Conservation (phyloP, 2,888 invertebrate genomes). For the Acanthosoma haemorrhoidale region DNA sequence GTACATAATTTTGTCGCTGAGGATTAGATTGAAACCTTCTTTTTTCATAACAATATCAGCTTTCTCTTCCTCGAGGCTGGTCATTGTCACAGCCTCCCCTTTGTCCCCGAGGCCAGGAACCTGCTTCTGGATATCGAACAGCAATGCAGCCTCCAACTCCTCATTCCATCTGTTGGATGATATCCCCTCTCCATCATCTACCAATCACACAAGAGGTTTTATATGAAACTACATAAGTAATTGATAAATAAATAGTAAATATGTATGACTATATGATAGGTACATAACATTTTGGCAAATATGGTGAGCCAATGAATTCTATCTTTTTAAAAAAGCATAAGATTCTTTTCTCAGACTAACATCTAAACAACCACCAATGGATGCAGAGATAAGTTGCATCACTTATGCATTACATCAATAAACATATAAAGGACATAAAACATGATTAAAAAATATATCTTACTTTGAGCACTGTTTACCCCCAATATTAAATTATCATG, state of each 20-base stretch:
- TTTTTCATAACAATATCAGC: constrained; percentile 66
- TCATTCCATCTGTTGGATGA: neutral
- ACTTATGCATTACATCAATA: too few species aligned
- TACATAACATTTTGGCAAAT: neutral
- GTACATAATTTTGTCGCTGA: constrained; percentile 82
- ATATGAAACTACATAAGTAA: neutral
- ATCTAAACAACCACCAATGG: too few species aligned
- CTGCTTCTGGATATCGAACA: constrained; percentile 57
- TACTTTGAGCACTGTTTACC: too few species aligned
- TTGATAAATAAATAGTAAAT: neutral
- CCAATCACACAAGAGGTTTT: neutral
- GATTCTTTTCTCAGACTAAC: too few species aligned
- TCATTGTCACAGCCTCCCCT: constrained; percentile 60
- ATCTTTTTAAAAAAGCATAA: too few species aligned
- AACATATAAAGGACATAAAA: too few species aligned
- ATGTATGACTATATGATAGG: neutral
- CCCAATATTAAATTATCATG: too few species aligned
- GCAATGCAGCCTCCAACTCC: constrained; percentile 6
- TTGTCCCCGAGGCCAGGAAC: constrained; percentile 65
- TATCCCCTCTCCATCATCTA: constrained; percentile 20
- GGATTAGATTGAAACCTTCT: constrained; percentile 80
- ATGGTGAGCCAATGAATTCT: too few species aligned
- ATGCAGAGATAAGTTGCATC: too few species aligned
- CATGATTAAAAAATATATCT: too few species aligned
- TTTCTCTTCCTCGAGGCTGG: constrained; percentile 57